Conservation (phyloP, 2,113 vertebrate species). For the Pheucticus melanocephalus region DNA sequence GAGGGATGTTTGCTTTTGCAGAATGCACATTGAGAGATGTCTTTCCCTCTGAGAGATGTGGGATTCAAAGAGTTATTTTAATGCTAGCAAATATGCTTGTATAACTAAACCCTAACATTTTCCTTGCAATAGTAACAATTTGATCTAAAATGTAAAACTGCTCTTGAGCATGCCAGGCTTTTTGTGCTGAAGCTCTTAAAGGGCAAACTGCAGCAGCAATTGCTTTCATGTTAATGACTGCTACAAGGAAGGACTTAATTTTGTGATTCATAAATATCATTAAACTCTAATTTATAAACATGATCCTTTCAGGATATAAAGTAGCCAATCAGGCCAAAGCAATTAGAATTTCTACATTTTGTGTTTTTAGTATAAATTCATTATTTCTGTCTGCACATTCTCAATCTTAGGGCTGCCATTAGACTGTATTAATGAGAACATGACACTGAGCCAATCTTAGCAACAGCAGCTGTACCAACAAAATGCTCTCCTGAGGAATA, state of each 20-base stretch:
- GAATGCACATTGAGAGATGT: rapidly evolving
- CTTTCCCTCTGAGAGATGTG: not conserved
- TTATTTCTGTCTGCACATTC: not conserved
- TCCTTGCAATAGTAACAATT: not conserved
- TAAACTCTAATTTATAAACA: not conserved
- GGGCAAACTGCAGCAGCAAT: not conserved
- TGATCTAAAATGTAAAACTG: not conserved
- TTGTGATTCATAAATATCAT: not conserved
- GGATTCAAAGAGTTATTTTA: not conserved
- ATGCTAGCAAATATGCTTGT: not conserved
- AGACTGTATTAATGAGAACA: conserved; percentile 22
- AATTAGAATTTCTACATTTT: not conserved
- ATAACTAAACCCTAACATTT: not conserved
- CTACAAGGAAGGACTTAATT: not conserved
- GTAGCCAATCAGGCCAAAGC: not conserved
- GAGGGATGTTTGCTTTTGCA: not conserved
- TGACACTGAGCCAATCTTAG: conserved; percentile 10
- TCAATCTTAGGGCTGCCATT: not conserved
- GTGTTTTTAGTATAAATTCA: not conserved
- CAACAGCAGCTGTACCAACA: conserved; percentile 6
- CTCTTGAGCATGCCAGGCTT: rapidly evolving
- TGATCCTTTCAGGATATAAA: not conserved
- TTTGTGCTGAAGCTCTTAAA: not conserved
- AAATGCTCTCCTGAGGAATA: conserved; percentile 27
- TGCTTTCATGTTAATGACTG: not conserved